Percentiles rank a stretch among this genome's conserved stretches.
Conservation (phyloP, 2,888 invertebrate genomes). For the Zaprionus bogoriensis region DNA sequence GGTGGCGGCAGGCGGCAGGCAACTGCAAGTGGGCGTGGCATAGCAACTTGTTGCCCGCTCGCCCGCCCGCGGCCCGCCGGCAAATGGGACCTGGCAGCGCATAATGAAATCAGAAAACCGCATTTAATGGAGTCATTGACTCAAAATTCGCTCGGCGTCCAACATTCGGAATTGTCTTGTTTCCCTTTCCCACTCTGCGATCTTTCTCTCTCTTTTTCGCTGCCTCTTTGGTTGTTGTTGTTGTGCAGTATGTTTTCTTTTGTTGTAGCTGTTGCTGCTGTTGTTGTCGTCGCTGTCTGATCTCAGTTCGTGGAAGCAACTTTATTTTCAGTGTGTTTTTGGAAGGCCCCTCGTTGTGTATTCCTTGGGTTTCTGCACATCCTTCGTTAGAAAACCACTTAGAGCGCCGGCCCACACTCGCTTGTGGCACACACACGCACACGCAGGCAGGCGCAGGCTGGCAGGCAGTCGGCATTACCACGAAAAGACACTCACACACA, state of each 20-base stretch:
- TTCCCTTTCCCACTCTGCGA: background rate
- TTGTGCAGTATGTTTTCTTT: constrained; percentile 18
- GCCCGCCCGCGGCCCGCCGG: background rate
- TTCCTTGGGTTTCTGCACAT: constrained; percentile 29
- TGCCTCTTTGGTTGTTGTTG: background rate
- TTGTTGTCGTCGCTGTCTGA: constrained; percentile 16
- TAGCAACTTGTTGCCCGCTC: constrained; percentile 59
- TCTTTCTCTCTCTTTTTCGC: background rate
- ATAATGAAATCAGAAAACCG: constrained; percentile 64
- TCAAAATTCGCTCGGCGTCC: constrained; percentile 41
- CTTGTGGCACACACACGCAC: constrained; percentile 3
- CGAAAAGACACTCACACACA: constrained; percentile 18
- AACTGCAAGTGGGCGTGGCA: constrained; percentile 32
- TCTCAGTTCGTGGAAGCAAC: constrained; percentile 46
- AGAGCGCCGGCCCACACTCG: constrained; percentile 29
- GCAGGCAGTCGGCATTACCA: constrained; percentile 8
- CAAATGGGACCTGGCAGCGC: constrained; percentile 43
- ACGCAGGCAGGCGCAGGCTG: background rate
- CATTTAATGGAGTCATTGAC: constrained; percentile 76
- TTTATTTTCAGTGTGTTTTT: constrained; percentile 28
- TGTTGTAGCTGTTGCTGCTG: constrained; percentile 15
- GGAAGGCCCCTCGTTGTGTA: constrained; percentile 20
- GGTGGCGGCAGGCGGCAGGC: background rate
- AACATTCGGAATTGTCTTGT: constrained; percentile 16
- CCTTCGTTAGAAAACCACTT: constrained; percentile 62